Percentiles rank a stretch among this genome's conserved stretches.
Conservation (phyloP, 2,113 vertebrate species). For the crab-eating macaque (Macaca fascicularis) region DNA sequence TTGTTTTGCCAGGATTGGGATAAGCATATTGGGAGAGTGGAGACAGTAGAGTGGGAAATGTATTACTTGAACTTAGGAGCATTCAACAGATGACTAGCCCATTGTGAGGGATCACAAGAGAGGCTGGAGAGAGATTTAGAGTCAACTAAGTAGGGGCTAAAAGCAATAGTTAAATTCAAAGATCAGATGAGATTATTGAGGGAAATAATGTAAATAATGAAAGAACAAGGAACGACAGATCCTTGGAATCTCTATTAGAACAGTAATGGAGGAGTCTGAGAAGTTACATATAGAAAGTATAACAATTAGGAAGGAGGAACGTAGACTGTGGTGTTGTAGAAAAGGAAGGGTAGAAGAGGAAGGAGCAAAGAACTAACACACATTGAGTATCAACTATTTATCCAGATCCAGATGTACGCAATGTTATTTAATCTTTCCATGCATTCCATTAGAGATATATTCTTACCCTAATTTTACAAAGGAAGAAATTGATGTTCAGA, state of each 20-base stretch:
- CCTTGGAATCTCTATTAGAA: not conserved
- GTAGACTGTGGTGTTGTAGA: not conserved
- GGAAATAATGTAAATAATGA: not conserved
- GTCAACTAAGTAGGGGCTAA: not conserved
- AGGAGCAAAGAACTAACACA: not conserved
- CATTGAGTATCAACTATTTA: not conserved
- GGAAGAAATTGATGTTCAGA: not conserved
- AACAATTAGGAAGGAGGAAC: not conserved
- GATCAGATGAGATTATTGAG: not conserved
- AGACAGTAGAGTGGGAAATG: not conserved
- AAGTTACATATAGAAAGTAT: not conserved
- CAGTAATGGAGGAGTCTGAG: not conserved
- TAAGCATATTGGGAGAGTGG: not conserved
- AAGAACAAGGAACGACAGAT: not conserved
- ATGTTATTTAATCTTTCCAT: not conserved
- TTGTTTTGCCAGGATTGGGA: not conserved
- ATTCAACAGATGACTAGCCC: not conserved
- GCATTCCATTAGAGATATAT: not conserved
- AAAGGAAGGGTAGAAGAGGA: not conserved
- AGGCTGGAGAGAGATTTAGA: not conserved
- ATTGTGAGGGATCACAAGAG: not conserved
- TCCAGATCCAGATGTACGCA: not conserved
- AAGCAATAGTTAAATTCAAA: not conserved
- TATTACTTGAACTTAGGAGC: not conserved
- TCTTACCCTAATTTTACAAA: not conserved